Conservation (phyloP, 2,888 invertebrate genomes). For the Dryobota labecula region DNA sequence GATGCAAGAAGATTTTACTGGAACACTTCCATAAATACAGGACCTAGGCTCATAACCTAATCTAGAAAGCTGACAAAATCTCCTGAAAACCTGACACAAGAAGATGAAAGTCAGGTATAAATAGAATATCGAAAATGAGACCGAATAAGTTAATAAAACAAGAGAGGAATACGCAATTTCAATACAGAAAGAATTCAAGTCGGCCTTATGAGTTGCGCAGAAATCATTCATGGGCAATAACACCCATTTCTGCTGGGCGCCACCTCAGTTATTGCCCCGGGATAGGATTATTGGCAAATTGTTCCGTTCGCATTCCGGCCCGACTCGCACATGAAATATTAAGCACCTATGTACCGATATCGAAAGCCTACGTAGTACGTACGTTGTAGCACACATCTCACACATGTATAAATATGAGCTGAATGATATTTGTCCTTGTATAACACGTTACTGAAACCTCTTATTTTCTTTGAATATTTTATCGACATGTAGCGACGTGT, state of each 20-base stretch:
- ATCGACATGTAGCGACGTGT: slow-evolving; percentile 34
- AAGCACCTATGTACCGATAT: slow-evolving; percentile 80
- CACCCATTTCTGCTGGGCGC: slow-evolving; percentile 85
- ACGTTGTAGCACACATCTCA: slow-evolving; percentile 46
- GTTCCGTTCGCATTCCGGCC: slow-evolving; percentile 87
- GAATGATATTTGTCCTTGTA: slow-evolving; percentile 58
- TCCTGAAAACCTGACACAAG: slow-evolving; percentile 1
- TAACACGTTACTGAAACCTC: slow-evolving; percentile 42
- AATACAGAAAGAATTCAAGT: slow-evolving; percentile 78
- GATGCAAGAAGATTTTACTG: neutral
- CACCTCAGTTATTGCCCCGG: slow-evolving; percentile 86
- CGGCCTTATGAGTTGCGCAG: slow-evolving; percentile 78
- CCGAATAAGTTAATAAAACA: slow-evolving; percentile 67
- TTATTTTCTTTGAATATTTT: slow-evolving; percentile 47
- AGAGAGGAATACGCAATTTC: slow-evolving; percentile 72
- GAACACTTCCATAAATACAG: neutral
- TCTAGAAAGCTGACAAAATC: slow-evolving; percentile 5
- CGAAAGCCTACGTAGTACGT: slow-evolving; percentile 60
- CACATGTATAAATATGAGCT: slow-evolving; percentile 56
- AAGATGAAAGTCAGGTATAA: slow-evolving; percentile 37
- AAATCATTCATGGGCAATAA: slow-evolving; percentile 87
- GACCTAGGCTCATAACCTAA: neutral
- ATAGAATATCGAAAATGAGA: slow-evolving; percentile 57
- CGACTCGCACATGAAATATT: slow-evolving; percentile 87
- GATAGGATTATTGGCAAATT: slow-evolving; percentile 90